Conservation (phyloP, 2,888 invertebrate species). For the Trachelus troglodyta region DNA sequence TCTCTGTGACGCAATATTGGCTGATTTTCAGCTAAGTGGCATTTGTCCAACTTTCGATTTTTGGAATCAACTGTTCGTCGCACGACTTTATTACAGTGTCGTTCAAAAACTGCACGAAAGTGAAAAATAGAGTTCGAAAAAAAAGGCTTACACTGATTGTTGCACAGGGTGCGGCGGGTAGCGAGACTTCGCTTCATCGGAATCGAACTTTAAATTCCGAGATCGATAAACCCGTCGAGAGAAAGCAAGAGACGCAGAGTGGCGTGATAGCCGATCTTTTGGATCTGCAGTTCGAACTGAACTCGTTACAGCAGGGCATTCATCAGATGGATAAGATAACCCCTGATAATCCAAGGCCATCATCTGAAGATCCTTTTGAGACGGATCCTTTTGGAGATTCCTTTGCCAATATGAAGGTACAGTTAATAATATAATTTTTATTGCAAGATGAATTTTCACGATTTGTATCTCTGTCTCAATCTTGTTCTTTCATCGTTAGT, state of each 20-base stretch:
- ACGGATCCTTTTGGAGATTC: conserved; percentile 82
- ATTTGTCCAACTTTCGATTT: neutral
- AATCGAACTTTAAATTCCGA: conserved; percentile 50
- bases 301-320: conserved; percentile 86
- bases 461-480: neutral
- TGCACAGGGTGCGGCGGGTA: conserved; percentile 59
- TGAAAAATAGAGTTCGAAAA: neutral
- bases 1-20: neutral
- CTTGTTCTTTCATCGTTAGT: neutral
- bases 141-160: neutral
- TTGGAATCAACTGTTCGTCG: neutral
- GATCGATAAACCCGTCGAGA: conserved; percentile 50
- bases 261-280: conserved; percentile 88
- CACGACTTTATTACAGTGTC: neutral
- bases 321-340: conserved; percentile 90
- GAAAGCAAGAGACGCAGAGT: conserved; percentile 57
- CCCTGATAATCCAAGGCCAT: conserved; percentile 75
- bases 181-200: conserved; percentile 58
- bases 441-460: neutral
- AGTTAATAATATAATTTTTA: neutral
- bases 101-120: neutral
- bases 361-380: conserved; percentile 69
- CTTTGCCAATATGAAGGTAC: conserved; percentile 70
- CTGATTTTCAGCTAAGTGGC: neutral
- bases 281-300: conserved; percentile 88